Conservation (phyloP, 2,888 invertebrate genomes). For the Metacarcinus magister region DNA sequence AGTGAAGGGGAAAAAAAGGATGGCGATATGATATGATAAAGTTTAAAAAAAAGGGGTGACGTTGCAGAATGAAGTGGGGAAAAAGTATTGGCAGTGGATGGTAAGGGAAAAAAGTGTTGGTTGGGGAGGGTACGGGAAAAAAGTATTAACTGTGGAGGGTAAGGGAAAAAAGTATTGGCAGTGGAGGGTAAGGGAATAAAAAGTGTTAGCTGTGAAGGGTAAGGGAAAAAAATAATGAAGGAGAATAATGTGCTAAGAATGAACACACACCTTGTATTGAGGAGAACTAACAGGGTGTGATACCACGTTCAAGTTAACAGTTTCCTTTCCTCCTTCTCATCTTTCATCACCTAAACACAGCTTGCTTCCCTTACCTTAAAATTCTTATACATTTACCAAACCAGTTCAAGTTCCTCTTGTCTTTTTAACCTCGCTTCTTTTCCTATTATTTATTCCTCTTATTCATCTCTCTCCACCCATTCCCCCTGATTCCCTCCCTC, state of each 20-base stretch:
- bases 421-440: background rate
- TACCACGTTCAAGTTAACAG: too few species aligned
- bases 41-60: background rate
- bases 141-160: background rate
- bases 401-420: background rate
- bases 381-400: too few species aligned
- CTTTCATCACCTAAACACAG: background rate
- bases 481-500: background rate
- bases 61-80: background rate
- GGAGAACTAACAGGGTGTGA: too few species aligned
- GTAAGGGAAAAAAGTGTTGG: too few species aligned
- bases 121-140: too few species aligned
- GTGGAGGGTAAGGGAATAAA: too few species aligned
- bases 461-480: background rate
- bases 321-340: background rate
- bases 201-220: too few species aligned
- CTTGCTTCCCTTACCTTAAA: too few species aligned
- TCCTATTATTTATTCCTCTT: background rate
- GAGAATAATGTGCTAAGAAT: background rate
- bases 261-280: background rate
- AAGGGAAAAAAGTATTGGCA: background rate
- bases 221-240: too few species aligned
- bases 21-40: background rate
- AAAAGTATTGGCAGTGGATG: background rate
- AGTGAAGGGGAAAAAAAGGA: background rate